A percentile compares a stretch with the other conserved stretches of the same genome.
Evolutionary conservation across 2,797 vertebrate species (phyloP).

Genomic region (Aselliscus stoliczkanus): DNA sequence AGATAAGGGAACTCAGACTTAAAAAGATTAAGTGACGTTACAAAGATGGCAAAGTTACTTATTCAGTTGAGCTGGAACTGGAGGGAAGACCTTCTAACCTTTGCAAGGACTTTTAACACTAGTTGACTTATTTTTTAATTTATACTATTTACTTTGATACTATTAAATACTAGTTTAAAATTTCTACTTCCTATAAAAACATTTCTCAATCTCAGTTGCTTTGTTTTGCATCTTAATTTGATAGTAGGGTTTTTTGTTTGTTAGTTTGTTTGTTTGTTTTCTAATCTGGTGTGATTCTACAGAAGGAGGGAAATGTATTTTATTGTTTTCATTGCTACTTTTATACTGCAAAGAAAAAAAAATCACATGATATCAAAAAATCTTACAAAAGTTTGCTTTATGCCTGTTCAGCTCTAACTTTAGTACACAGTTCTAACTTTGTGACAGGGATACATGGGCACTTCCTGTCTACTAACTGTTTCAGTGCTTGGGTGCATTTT

Average conservation of each 20-base stretch:
- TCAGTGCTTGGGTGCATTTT: neutral
- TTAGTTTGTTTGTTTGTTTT: neutral
- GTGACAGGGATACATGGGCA: neutral
- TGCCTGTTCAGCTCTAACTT: neutral
- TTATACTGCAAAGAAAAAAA: neutral
- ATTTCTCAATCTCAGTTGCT: neutral
- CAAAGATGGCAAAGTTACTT: neutral
- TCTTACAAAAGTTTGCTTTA: neutral
- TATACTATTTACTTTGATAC: neutral
- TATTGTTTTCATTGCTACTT: neutral
- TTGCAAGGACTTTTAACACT: neutral
- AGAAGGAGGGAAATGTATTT: neutral
- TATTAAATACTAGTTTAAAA: neutral
- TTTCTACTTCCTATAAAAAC: neutral
- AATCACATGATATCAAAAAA: neutral
- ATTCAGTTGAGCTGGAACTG: neutral
- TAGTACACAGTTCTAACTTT: neutral
- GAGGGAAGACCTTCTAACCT: neutral
- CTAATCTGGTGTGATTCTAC: neutral
- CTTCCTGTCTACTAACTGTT: neutral
- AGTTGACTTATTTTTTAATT: neutral
- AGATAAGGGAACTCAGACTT: neutral
- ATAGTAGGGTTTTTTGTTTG: neutral
- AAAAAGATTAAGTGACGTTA: neutral
- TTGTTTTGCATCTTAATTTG: neutral